Evolutionary conservation across 1,140 invertebrate genomes (phyloP), one percentile per base, ranked within the genome.

Genomic region (Scaptodrosophila lebanonensis): DNA sequence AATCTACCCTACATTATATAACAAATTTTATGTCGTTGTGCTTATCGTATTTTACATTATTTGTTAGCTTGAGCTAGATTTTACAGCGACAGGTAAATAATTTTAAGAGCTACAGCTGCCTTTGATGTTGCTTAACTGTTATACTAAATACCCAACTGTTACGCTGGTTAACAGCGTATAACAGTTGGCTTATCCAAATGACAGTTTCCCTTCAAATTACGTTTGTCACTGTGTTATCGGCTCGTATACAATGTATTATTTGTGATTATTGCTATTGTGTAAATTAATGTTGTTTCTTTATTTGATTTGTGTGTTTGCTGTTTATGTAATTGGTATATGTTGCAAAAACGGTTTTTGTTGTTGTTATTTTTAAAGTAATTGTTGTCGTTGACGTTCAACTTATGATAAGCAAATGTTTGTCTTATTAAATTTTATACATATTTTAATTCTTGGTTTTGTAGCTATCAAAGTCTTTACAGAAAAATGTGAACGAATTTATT

Each of bases 21-120:
- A 35, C 22, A 38, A 68, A 48, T 57, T 61, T 29, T 32, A 64
- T 68, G 59, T 77, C 66, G 75, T 79, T 79, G 73, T 79, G 73
- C 73, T 79, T 82, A 68, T 69, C 69, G 75, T 79, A 82, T 82
- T 82, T 48, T 44, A 79, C 82, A 36, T 73, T 47, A 68, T 66
- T 82, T 68, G 50, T 68, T 54, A 42, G 62, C 51, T 67, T 59
- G 18, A 61, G 52, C 6, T 29, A 52, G 15, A 40, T 68, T 47
- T 69, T 54, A 33, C 40, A 44, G 27, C 6, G 18, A 13, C 36
- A 12, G 18, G 42, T 43, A 36, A 43, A 36, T n/a, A n/a, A n/a
- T n/a, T n/a, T n/a, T n/a, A n/a, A n/a, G n/a, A n/a, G n/a, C n/a
- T n/a, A n/a, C n/a, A n/a, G n/a, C n/a, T n/a, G n/a, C n/a, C n/a